Evolutionary conservation across 1,140 invertebrate species (phyloP), one percentile per base, ranked within the genome.

Genomic region (Trichonephila clavata): DNA sequence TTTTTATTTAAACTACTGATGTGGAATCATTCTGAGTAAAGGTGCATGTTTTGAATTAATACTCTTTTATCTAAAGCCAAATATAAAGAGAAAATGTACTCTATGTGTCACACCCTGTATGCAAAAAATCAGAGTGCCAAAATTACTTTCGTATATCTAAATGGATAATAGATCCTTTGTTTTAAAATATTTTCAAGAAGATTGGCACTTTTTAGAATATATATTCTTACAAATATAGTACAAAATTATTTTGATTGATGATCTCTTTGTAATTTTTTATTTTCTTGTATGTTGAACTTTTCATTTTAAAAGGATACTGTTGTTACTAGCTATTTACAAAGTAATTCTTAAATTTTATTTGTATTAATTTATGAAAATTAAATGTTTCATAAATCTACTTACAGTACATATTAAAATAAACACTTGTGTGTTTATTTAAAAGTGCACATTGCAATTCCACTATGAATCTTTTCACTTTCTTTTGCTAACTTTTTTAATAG

Each of bases 101-200:
- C 39, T 87, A 14, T 87, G 86, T 87, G 59, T 87, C 86, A 63
- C 60, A 87, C 60, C 86, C 86, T 87, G 61, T 87, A 87, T 61
- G 24, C 10, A 63, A 87, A 39, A 86, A 87, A 32, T 87, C 59
- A 63, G 60, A 87, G 86, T 87, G 86, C 86, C 86, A 87, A 87
- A 87, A 87, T 63, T 87, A 87, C 86, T 87, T 87, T 57, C 86
- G 32, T 87, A 87, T 32, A 32, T n/a, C 24, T 21, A 21, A 59
- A n/a, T 87, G 43, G 57, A 84, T 87, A 32, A 27, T 87, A 60
- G 32, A 24, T 61, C 39, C 59, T 63, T 87, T 61, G 60, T 43
- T 87, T 87, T 63, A 21, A 86, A 61, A 43, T 83, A 57, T 77
- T 77, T 77, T 77, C 16, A n/a, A 68, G 65, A 68, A 77, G 32